phyloP scores from a whole-genome alignment of 2,797 vertebrate genomes.

The Anabas testudineus region DNA sequence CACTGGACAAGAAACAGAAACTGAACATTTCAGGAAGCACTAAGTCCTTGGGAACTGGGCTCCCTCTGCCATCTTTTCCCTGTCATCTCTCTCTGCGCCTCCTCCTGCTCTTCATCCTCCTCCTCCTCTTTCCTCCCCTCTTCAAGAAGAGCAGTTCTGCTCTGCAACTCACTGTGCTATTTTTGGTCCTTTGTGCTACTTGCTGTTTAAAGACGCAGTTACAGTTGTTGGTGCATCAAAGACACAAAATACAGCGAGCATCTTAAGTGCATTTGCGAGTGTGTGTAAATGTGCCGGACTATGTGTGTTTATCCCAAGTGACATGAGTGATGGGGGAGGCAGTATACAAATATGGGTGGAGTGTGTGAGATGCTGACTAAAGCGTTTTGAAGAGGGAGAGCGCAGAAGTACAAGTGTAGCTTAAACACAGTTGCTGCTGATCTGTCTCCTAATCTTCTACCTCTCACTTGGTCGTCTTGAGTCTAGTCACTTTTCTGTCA shows the following conservation, averaged over 20 bases:
- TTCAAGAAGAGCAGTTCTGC: constrained; percentile 81
- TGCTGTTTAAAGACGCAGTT: constrained; percentile 85
- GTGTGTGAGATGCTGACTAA: constrained; percentile 67
- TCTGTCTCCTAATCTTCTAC: constrained; percentile 34
- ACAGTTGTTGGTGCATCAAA: constrained; percentile 80
- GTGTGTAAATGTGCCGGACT: constrained; percentile 19
- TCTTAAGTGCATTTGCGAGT: constrained; percentile 49
- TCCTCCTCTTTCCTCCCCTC: constrained; percentile 67
- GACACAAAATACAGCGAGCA: constrained; percentile 55
- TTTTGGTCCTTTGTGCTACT: constrained; percentile 88
- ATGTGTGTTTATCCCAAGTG: constrained; percentile 50
- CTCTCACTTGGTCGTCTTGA: not conserved
- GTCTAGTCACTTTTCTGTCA: constrained; percentile 12
- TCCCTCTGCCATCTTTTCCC: constrained; percentile 62
- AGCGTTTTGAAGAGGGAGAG: constrained; percentile 55
- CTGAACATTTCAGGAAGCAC: constrained; percentile 40
- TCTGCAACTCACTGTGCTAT: constrained; percentile 85
- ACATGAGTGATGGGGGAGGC: constrained; percentile 44
- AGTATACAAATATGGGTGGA: constrained; percentile 62
- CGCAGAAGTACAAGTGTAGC: constrained; percentile 34
- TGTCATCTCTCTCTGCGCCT: constrained; percentile 60
- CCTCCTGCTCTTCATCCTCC: constrained; percentile 61
- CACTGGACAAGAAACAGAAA: constrained; percentile 37
- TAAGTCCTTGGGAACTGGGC: constrained; percentile 51
- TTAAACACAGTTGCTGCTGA: constrained; percentile 39